These are phyloP conservation scores for Molanna angustata DNA, from an alignment of 2,888 invertebrate genomes.

Conservation along the genomic window DNA sequence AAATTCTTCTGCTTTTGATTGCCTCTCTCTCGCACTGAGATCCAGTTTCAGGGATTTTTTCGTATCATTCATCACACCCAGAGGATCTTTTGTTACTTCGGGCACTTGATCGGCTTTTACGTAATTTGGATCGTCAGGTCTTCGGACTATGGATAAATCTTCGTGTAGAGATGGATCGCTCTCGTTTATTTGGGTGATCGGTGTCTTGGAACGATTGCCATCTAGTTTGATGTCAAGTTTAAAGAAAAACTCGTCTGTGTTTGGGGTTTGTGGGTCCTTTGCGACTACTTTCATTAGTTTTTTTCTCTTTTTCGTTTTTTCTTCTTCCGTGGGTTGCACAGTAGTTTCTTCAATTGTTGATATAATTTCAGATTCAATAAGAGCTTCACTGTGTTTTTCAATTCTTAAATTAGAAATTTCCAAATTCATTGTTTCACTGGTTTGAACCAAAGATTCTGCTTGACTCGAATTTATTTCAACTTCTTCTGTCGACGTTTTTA, in stretches of 20 bases:
- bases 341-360: conserved; percentile 1
- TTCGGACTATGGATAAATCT: conserved; percentile 28
- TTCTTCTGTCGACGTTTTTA: neutral
- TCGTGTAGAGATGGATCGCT: conserved; percentile 21
- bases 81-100: conserved; percentile 9
- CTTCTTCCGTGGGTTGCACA: neutral
- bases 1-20: conserved; percentile 9
- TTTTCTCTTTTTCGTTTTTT: conserved; percentile 12
- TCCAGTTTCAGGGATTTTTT: conserved; percentile 10
- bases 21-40: neutral
- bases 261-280: conserved; percentile 27
- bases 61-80: neutral
- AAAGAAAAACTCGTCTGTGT: conserved; percentile 30
- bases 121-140: conserved; percentile 20
- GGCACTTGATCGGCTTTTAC: neutral
- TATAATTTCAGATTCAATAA: conserved; percentile 22
- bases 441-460: neutral
- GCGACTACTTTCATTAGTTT: conserved; percentile 17
- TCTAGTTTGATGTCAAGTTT: conserved; percentile 28
- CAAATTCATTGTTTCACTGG: neutral
- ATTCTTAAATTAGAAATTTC: neutral
- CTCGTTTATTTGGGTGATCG: conserved; percentile 4
- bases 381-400: neutral
- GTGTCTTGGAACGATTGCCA: conserved; percentile 14
- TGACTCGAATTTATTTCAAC: neutral